Conservation (phyloP, 2,113 vertebrate genomes). For the Stomatorhinus ivindoensis region DNA sequence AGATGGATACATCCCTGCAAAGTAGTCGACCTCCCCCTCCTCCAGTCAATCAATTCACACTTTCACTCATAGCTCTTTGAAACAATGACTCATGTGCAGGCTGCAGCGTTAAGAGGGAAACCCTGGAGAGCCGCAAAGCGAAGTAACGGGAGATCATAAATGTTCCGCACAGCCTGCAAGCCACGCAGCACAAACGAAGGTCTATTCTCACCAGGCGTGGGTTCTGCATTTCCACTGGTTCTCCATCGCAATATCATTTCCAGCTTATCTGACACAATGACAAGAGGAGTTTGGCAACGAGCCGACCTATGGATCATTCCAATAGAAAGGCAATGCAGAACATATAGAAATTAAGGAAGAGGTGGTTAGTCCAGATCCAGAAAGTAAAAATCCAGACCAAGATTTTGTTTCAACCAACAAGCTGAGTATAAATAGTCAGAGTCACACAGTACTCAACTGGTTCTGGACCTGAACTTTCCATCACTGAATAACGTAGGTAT, state of each 20-base stretch:
- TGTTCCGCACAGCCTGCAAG: neutral
- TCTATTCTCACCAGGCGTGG: too few species aligned
- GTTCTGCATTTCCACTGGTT: too few species aligned
- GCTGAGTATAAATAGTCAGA: neutral
- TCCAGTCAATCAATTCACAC: conserved; percentile 2
- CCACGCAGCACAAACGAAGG: neutral
- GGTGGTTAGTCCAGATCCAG: neutral
- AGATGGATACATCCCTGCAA: neutral
- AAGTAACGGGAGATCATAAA: neutral
- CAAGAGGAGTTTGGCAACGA: neutral
- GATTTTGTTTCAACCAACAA: neutral
- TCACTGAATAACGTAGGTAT: neutral
- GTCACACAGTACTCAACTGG: neutral
- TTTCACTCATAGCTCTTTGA: neutral
- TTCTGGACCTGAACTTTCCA: neutral
- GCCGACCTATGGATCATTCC: neutral
- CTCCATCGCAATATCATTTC: neutral
- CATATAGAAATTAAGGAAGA: neutral
- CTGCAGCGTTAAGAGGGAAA: neutral
- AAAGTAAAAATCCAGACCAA: neutral
- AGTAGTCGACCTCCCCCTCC: neutral
- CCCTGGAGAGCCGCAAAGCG: neutral
- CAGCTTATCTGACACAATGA: neutral
- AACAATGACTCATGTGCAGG: neutral
- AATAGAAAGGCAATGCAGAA: neutral